Evolutionary conservation across 2,113 vertebrate genomes (phyloP).

Genomic region (Oncorhynchus keta): DNA sequence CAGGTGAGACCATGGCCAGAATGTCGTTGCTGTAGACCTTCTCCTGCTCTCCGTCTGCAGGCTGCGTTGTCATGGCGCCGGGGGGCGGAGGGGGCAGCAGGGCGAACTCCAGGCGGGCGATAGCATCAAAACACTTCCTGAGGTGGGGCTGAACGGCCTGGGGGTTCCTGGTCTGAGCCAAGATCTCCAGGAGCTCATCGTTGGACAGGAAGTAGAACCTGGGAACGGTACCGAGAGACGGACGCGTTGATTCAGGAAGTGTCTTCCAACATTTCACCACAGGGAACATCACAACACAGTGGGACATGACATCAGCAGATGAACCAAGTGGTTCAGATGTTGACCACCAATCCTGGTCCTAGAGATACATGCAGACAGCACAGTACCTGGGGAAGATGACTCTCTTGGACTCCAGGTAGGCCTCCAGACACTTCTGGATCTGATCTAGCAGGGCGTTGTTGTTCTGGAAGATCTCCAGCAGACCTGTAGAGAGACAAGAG

Average conservation of each 20-base stretch:
- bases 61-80: conserved; percentile 29
- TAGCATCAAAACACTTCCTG: conserved; percentile 85
- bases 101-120: conserved; percentile 79
- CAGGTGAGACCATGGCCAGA: conserved; percentile 61
- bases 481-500: conserved; percentile 59
- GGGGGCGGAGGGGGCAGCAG: conserved; percentile 50
- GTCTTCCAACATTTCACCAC: no score
- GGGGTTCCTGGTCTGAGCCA: conserved; percentile 84
- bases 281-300: no score
- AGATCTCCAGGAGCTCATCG: conserved; percentile 84
- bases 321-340: no score
- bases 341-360: no score
- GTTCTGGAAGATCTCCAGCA: conserved; percentile 81
- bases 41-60: conserved; percentile 64
- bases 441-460: conserved; percentile 84
- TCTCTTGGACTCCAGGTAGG: conserved; percentile 84
- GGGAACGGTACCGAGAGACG: not conserved
- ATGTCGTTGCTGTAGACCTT: conserved; percentile 79
- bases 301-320: no score
- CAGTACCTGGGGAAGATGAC: conserved; percentile 80
- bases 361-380: no score
- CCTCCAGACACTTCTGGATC: conserved; percentile 86
- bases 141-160: conserved; percentile 85
- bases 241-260: no score
- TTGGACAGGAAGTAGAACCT: conserved; percentile 89